These are phyloP conservation scores for Thereva unica DNA, from an alignment of 2,888 invertebrate genomes.

Conservation along the genomic window DNA sequence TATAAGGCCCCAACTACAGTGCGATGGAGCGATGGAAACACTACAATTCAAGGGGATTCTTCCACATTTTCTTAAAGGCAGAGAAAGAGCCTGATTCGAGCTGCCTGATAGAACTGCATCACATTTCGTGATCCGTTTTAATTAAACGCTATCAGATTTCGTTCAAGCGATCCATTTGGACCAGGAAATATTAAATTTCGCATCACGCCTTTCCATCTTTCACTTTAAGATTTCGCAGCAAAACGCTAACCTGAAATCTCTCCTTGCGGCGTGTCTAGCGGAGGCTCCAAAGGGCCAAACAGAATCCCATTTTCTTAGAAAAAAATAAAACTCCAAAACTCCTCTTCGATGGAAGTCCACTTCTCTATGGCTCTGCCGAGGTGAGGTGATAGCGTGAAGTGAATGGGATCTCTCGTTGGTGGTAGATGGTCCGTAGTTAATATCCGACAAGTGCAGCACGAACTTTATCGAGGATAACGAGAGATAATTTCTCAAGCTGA, in stretches of 20 bases:
- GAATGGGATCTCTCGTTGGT: constrained; percentile 13
- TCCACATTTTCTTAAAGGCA: constrained; percentile 7
- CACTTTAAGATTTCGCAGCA: constrained; percentile 33
- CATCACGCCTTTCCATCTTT: constrained; percentile 51
- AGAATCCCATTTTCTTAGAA: constrained; percentile 3
- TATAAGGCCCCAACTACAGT: not conserved
- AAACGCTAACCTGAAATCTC: constrained; percentile 5
- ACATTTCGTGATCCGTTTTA: constrained; percentile 37
- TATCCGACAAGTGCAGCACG: constrained; percentile 42
- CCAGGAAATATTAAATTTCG: constrained; percentile 57
- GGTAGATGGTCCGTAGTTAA: constrained; percentile 36
- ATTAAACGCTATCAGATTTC: constrained; percentile 38
- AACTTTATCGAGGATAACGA: constrained; percentile 40
- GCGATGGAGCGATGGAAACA: not conserved
- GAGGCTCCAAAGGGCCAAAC: not conserved
- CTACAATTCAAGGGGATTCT: not conserved
- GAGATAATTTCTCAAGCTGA: constrained; percentile 38
- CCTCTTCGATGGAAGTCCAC: constrained; percentile 8
- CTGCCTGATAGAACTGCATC: constrained; percentile 31
- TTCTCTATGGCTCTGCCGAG: constrained; percentile 1
- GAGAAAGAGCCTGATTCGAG: constrained; percentile 28
- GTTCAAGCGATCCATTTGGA: constrained; percentile 41
- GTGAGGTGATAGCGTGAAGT: constrained; percentile 19
- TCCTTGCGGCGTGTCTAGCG: constrained; percentile 9
- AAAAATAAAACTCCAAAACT: constrained; percentile 19